Conservation (phyloP, 2,888 invertebrate genomes). For the Junonia oenone region DNA sequence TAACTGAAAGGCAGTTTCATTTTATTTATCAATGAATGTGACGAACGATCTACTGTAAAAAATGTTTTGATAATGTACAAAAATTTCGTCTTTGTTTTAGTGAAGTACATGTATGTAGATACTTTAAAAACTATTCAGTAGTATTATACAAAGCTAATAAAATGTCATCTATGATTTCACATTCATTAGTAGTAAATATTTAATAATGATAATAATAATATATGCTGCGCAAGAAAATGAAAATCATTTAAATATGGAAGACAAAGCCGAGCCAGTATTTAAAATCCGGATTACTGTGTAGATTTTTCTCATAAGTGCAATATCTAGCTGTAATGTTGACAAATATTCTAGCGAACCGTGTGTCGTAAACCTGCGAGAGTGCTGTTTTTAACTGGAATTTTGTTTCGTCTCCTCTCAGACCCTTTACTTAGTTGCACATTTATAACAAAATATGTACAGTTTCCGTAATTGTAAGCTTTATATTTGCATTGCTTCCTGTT, state of each 20-base stretch:
- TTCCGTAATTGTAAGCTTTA: slow-evolving; percentile 40
- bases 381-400: slow-evolving; percentile 3
- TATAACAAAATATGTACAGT: slow-evolving; percentile 36
- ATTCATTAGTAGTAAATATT: slow-evolving; percentile 43
- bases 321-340: slow-evolving; percentile 62
- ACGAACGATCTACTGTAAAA: slow-evolving; percentile 26
- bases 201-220: slow-evolving; percentile 36
- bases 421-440: slow-evolving; percentile 38
- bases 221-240: slow-evolving; percentile 38
- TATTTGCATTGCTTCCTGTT: slow-evolving; percentile 60
- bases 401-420: slow-evolving; percentile 21
- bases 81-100: slow-evolving; percentile 31
- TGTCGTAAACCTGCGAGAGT: slow-evolving; percentile 25
- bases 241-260: slow-evolving; percentile 52
- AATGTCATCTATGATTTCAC: slow-evolving; percentile 44
- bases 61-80: slow-evolving; percentile 35
- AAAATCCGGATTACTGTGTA: slow-evolving; percentile 72
- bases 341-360: slow-evolving; percentile 38
- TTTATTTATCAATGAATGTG: slow-evolving; percentile 28
- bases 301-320: slow-evolving; percentile 68
- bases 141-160: slow-evolving; percentile 37
- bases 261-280: slow-evolving; percentile 76
- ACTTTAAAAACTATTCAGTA: slow-evolving; percentile 29
- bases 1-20: slow-evolving; percentile 29
- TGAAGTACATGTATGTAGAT: slow-evolving; percentile 30